Percentiles rank a stretch among this genome's conserved stretches.
Evolutionary conservation across 2,113 vertebrate genomes (phyloP).

Genomic region (Varanus salvator): DNA sequence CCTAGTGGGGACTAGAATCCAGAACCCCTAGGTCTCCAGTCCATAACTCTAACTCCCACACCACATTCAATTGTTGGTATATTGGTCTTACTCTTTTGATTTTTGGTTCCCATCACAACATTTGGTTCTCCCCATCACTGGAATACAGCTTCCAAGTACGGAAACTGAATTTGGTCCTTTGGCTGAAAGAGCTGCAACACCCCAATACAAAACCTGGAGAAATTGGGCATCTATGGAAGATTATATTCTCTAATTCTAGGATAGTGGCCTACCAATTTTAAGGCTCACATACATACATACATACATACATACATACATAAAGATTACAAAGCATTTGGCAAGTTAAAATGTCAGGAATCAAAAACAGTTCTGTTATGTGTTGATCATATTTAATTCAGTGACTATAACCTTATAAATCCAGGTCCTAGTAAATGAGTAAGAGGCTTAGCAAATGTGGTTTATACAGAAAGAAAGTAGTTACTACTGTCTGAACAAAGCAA

Average conservation of each 20-base stretch:
- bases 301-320: not conserved
- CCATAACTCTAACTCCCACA: too few species aligned
- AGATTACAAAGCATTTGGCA: not conserved
- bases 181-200: too few species aligned
- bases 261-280: not conserved
- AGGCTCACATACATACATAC: too few species aligned
- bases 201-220: too few species aligned
- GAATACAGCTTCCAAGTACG: not conserved
- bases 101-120: not conserved
- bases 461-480: not conserved
- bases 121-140: too few species aligned
- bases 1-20: too few species aligned
- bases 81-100: too few species aligned
- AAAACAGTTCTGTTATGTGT: not conserved
- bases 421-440: not conserved
- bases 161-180: too few species aligned
- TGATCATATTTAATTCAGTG: not conserved
- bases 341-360: not conserved
- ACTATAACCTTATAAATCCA: slow-evolving; percentile 16
- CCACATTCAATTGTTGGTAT: too few species aligned
- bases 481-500: not conserved
- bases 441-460: not conserved
- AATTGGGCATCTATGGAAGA: not conserved
- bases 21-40: too few species aligned
- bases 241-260: not conserved